phyloP scores from a whole-genome alignment of 2,888 invertebrate species.

The Lathronympha strigana region DNA sequence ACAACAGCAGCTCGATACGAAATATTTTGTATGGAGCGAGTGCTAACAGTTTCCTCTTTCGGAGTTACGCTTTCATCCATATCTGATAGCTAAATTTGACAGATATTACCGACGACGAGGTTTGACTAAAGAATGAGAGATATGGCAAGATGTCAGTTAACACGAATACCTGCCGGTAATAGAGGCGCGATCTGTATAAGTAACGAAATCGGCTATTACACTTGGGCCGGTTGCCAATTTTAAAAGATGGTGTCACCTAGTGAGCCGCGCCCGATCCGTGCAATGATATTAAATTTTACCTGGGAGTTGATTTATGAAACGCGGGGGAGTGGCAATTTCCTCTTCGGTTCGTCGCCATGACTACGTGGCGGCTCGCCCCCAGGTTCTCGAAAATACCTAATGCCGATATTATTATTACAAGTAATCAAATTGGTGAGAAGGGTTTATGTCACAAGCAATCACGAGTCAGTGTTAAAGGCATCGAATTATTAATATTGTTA shows the following conservation, averaged over 20 bases:
- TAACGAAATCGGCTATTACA: slow-evolving; percentile 1
- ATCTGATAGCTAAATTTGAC: too few species aligned
- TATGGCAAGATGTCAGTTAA: neutral
- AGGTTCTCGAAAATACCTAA: slow-evolving; percentile 55
- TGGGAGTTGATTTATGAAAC: slow-evolving; percentile 71
- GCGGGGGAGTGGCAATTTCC: slow-evolving; percentile 74
- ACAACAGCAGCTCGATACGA: too few species aligned
- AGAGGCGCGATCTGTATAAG: slow-evolving; percentile 6
- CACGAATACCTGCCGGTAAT: neutral
- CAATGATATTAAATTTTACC: slow-evolving; percentile 74
- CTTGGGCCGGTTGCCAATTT: slow-evolving; percentile 34
- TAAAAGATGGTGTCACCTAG: slow-evolving; percentile 40
- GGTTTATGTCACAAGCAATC: slow-evolving; percentile 24
- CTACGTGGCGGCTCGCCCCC: slow-evolving; percentile 51
- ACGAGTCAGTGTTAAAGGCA: slow-evolving; percentile 4
- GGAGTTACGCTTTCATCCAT: too few species aligned
- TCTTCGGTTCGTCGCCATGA: slow-evolving; percentile 66
- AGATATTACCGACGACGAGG: too few species aligned
- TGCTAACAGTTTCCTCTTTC: too few species aligned
- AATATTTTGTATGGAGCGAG: too few species aligned
- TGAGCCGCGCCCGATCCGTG: slow-evolving; percentile 52
- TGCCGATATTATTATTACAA: slow-evolving; percentile 52
- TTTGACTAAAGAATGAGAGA: too few species aligned
- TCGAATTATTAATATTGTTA: slow-evolving; percentile 2
- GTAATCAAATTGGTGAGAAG: slow-evolving; percentile 29